Evolutionary conservation across 1,140 invertebrate genomes (phyloP), one percentile per base, ranked within the genome.

Genomic region (Diabrotica undecimpunctata): DNA sequence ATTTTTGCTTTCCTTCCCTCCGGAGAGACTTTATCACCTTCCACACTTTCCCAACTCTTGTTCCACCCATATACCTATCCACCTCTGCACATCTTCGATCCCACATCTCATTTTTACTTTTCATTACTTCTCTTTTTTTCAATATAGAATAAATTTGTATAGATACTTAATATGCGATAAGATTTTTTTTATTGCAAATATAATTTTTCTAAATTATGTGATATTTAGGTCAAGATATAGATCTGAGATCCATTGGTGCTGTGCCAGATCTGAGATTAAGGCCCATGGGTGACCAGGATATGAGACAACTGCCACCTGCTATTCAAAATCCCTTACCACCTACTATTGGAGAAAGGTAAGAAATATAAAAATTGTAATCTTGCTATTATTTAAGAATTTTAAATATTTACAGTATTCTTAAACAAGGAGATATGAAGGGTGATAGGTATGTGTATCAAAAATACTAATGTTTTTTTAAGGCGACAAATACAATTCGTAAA

Each of bases 241-340:
- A 88, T 78, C 78, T 87, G 61, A 77, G 83, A 46, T 81, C 83
- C 67, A 78, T 86, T 59, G 83, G 84, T 75, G 82, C 81, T n/a
- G 73, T 66, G 54, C 38, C 65, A 70, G 78, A 78, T 72, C 75
- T 71, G 8, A 72, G 72, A 64, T 62, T 75, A 61, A 66, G 51
- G 7, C 72, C 78, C 56, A 72, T 76, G 39, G 76, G 84, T 74
- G 87, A 88, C 72, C 86, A 87, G 74, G 87, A 88, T 75, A 80
- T 88, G 73, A 79, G 87, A 52, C 81, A 81, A 25, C 77, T 86
- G n/a, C 81, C 83, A 6, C 76, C 72, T 66, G 62, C 67, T 8
- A 66, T 82, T 10, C 77, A 79, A 5, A 84, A 85, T 68, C 83
- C 85, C 8, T 82, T 87, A 38, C 84, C 81, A 50, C 81, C 82